Evolutionary conservation across 2,797 vertebrate species (phyloP), one percentile per base, ranked within the genome.

Genomic region (Pipistrellus pygmaeus): DNA sequence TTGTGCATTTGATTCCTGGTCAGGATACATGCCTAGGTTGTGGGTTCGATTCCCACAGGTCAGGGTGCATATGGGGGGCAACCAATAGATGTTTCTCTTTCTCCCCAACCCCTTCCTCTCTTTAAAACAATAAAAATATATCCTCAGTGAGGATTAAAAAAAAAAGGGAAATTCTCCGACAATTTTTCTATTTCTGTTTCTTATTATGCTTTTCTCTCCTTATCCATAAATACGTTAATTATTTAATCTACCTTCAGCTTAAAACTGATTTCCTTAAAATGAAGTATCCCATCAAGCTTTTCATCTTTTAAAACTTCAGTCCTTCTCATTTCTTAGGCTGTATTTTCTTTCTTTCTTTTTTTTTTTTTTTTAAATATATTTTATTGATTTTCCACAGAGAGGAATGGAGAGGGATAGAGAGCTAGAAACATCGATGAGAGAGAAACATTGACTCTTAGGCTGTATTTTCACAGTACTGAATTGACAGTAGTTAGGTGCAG

Each of bases 171-270:
- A n/a, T 68, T 11, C 64, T 41, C 38, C 38, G 46, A 0, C 3
- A 64, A 1, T 32, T 64, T 76, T 72, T 85, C 55, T 69, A 0
- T 8, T 66, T 88, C 90, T 89, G n/a, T 91, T 93, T 87, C n/a
- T 90, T 25, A 35, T 27, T 38, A 32, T 92, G 48, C 35, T 62
- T 82, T 93, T 92, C 38, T 92, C 1, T 81, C 25, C 35, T 83
- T 91, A 60, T 41, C 46, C 38, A 17, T 88, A 84, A 20, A 35
- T 88, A 20, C 72, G 0, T 82, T 81, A 85, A 44, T 97, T 88
- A 71, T 95, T 95, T 14, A 80, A 1, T 86, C 27, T 87, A 13
- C 23, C 21, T 46, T 92, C 18, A 62, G 21, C 12, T 71, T 90
- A 78, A 78, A 81, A 64, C 44, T 46, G 46, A 13, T 85, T 91